Conservation (phyloP, 2,797 vertebrate species). For the Taenioides sp. region DNA sequence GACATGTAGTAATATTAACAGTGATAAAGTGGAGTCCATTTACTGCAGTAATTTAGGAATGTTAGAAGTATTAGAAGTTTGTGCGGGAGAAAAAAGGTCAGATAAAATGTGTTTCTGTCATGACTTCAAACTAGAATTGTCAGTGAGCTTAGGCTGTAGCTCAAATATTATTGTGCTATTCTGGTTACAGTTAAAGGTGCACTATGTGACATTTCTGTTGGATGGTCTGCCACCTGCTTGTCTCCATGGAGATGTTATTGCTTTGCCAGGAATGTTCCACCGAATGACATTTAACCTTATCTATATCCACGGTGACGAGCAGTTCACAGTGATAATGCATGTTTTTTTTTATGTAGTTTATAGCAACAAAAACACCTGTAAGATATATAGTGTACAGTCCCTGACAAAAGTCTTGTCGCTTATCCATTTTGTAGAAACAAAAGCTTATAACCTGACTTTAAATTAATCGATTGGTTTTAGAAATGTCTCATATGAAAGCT, state of each 20-base stretch:
- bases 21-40: not conserved
- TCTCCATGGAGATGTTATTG: not conserved
- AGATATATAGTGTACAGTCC: too few species aligned
- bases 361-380: not conserved
- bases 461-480: too few species aligned
- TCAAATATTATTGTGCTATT: not conserved
- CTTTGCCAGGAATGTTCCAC: not conserved
- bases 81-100: not conserved
- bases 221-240: not conserved
- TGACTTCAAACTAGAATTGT: not conserved
- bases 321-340: not conserved
- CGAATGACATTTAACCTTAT: not conserved
- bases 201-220: not conserved
- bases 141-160: not conserved
- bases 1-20: not conserved
- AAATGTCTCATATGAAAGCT: too few species aligned
- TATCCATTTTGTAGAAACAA: too few species aligned
- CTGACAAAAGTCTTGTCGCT: too few species aligned
- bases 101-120: not conserved
- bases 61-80: not conserved
- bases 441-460: too few species aligned
- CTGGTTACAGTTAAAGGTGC: not conserved
- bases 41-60: not conserved
- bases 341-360: not conserved
- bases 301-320: not conserved